Base-by-base conservation (phyloP, 2,113 vertebrate species). In the Notarius quadriscutis region DNA sequence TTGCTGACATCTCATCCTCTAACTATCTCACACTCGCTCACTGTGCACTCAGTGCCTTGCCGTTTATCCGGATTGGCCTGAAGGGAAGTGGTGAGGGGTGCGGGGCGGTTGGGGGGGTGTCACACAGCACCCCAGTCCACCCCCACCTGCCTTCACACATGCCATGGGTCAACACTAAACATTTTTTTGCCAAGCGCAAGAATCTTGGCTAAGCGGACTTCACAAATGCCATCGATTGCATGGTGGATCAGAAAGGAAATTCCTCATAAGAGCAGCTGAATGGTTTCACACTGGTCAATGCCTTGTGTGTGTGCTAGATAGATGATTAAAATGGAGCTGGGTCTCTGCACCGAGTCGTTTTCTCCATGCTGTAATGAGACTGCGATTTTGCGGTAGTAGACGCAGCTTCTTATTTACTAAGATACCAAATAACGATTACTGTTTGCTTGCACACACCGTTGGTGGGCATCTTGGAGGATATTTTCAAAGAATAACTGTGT, bases 141-240 rank as follows among this genome's bases (percentile, higher is more conserved):
- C 83, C 74, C 79, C 79, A 81, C 80, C 87, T 87, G 89, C 89
- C 82, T 83, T 86, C 48, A 83, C 80, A 84, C 87, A 83, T 88
- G 86, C 58, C 78, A 7, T 77, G 80, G 80, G 71, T 65, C 83
- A 78, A 41, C 48, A 20, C 53, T 88, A n/a, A 80, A 67, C 85
- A 14, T 81, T 81, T 81, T 48, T 78, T 80, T 79, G 60, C 85
- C 63, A 86, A 84, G 89, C 27, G 0, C 81, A 78, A 69, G 81
- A 92, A 90, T 92, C 89, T 91, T 93, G 92, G 92, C 94, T 82
- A 69, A 90, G 90, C 85, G 78, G 85, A 48, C 55, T 6, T 84
- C 88, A 81, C 93, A 94, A 92, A 94, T 95, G 93, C 92, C 90
- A 91, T 90, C 72, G 81, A 92, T 93, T 93, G 90, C 92, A 92